phyloP scores from a whole-genome alignment of 2,888 invertebrate species.

The Pherbina coryleti region DNA sequence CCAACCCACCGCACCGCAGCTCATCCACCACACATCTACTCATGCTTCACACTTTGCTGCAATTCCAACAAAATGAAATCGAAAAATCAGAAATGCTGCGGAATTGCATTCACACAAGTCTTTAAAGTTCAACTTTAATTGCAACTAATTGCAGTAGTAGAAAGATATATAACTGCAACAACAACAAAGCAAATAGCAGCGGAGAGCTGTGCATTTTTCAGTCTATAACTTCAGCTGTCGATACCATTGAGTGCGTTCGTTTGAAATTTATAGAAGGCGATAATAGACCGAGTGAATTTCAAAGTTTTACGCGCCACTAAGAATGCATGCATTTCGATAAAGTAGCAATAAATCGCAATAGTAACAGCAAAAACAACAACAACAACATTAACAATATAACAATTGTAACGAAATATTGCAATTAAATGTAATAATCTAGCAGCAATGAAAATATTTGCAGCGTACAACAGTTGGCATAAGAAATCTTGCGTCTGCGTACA shows the following conservation, averaged over 20 bases:
- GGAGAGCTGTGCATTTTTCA: conserved; percentile 6
- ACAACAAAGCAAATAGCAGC: background rate
- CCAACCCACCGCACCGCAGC: background rate
- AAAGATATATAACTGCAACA: background rate
- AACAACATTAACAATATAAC: background rate
- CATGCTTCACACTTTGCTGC: background rate
- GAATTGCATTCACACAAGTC: conserved; percentile 10
- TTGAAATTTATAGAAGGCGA: background rate
- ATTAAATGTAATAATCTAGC: background rate
- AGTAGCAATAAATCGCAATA: background rate
- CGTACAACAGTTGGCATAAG: background rate
- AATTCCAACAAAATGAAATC: background rate
- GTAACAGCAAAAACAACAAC: background rate
- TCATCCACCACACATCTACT: background rate
- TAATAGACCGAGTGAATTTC: background rate
- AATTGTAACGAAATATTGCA: background rate
- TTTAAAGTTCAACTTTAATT: conserved; percentile 29
- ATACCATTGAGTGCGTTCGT: conserved; percentile 4
- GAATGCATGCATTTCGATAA: background rate
- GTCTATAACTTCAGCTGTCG: background rate
- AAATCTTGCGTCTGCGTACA: background rate
- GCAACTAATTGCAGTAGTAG: conserved; percentile 29
- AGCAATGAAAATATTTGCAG: background rate
- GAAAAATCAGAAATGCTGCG: background rate
- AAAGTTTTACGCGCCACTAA: background rate